These are phyloP conservation scores for Aphelinus certus DNA, from an alignment of 1,140 invertebrate genomes.

Conservation along the genomic window DNA sequence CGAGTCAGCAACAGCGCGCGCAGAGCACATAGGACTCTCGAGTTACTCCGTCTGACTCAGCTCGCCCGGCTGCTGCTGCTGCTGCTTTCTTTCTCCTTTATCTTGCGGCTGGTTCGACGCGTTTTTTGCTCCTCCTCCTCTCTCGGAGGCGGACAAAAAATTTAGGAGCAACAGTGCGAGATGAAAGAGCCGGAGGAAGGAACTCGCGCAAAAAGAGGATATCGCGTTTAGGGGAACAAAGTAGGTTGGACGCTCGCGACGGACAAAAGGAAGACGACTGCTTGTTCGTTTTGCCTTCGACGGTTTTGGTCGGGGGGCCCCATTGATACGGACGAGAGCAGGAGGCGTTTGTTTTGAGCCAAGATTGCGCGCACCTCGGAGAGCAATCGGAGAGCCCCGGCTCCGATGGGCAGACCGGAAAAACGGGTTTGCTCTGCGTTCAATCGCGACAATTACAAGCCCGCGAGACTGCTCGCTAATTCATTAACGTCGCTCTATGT, in stretches of 20 bases:
- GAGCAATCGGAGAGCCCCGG: no score
- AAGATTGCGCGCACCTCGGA: no score
- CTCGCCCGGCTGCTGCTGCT: neutral
- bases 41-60: slow-evolving; percentile 33
- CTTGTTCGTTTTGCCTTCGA: no score
- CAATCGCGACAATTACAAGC: no score
- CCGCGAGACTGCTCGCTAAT: no score
- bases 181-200: slow-evolving; percentile 15
- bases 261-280: no score
- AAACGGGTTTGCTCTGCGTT: no score
- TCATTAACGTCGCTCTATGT: no score
- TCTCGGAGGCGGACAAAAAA: slow-evolving; percentile 1
- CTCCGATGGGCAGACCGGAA: no score
- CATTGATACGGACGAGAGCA: no score
- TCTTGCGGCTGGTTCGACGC: neutral
- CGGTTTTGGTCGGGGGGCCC: no score
- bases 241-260: neutral
- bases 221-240: slow-evolving; percentile 14
- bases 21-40: slow-evolving; percentile 18
- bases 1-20: slow-evolving; percentile 26
- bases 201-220: slow-evolving; percentile 9
- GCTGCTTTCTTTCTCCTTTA: neutral
- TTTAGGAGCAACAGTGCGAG: slow-evolving; percentile 2
- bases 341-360: no score
- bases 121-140: slow-evolving; percentile 2